Evolutionary conservation across 1,140 invertebrate species (phyloP).

Genomic region (Dreissena rostriformis): DNA sequence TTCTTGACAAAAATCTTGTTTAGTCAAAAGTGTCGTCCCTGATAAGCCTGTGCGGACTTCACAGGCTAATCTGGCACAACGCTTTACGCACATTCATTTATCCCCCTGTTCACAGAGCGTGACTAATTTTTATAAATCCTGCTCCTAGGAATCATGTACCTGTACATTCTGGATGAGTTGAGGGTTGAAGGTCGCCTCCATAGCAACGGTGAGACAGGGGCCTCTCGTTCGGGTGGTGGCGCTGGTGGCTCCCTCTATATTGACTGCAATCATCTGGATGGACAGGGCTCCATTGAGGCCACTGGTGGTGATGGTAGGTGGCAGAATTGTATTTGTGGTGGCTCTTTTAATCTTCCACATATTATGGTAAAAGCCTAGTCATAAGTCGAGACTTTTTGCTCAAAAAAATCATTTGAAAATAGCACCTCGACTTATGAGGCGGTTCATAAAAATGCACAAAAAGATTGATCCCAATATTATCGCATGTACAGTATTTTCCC

Average conservation of each 20-base stretch:
- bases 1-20: too few relatives aligned
- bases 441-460: too few relatives aligned
- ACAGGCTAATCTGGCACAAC: not conserved
- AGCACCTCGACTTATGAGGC: too few relatives aligned
- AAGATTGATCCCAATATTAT: too few relatives aligned
- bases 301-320: slow-evolving; percentile 64
- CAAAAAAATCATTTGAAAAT: too few relatives aligned
- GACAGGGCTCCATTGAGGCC: slow-evolving; percentile 69
- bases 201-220: slow-evolving; percentile 68
- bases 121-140: too few relatives aligned
- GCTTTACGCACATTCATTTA: not conserved
- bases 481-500: too few relatives aligned
- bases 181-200: slow-evolving; percentile 73
- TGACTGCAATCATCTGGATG: slow-evolving; percentile 67
- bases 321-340: not conserved
- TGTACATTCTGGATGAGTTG: slow-evolving; percentile 68
- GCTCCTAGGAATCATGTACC: slow-evolving; percentile 62
- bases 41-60: too few relatives aligned
- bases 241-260: slow-evolving; percentile 72
- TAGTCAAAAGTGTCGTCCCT: too few relatives aligned
- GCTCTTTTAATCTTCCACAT: not conserved
- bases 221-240: slow-evolving; percentile 62
- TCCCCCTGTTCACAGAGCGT: too few relatives aligned
- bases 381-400: too few relatives aligned
- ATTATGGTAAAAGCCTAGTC: too few relatives aligned